Percentiles rank a stretch among this genome's conserved stretches.
phyloP scores from a whole-genome alignment of 1,140 invertebrate species.

The Euglossa dilemma region DNA sequence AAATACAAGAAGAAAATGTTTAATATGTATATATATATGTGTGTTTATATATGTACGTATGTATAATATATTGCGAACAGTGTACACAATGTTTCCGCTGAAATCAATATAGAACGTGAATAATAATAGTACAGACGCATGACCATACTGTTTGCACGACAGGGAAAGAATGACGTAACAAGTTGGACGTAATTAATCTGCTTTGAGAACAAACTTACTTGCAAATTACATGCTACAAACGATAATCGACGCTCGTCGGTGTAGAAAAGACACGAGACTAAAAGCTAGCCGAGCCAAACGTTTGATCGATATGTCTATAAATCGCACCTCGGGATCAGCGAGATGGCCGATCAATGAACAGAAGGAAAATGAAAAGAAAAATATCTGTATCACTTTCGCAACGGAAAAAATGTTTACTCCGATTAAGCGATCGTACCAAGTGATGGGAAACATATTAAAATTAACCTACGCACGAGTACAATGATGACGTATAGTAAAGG shows the following conservation, averaged over 20 bases:
- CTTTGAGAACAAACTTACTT: not conserved
- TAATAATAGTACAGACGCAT: constrained; percentile 32
- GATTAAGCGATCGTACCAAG: not conserved
- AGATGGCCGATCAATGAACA: not conserved
- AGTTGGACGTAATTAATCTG: constrained; percentile 52
- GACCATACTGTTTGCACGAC: constrained; percentile 18
- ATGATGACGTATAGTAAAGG: not conserved
- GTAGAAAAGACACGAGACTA: not conserved
- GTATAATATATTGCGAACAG: constrained; percentile 67
- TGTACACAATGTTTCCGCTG: constrained; percentile 59
- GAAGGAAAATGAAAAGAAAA: not conserved
- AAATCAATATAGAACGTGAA: constrained; percentile 34
- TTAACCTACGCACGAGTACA: not conserved
- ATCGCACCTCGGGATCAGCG: not conserved
- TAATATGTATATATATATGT: constrained; percentile 63
- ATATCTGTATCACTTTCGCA: not conserved
- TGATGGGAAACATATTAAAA: not conserved
- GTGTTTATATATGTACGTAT: constrained; percentile 32
- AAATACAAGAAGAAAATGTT: constrained; percentile 74
- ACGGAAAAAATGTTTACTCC: not conserved
- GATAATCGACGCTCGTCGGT: not conserved
- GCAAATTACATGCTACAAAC: not conserved
- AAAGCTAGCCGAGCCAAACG: not conserved
- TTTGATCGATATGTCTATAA: not conserved
- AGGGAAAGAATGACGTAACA: constrained; percentile 42